phyloP scores from a whole-genome alignment of 2,888 invertebrate genomes.

The Disparrhopalites patrizii region DNA sequence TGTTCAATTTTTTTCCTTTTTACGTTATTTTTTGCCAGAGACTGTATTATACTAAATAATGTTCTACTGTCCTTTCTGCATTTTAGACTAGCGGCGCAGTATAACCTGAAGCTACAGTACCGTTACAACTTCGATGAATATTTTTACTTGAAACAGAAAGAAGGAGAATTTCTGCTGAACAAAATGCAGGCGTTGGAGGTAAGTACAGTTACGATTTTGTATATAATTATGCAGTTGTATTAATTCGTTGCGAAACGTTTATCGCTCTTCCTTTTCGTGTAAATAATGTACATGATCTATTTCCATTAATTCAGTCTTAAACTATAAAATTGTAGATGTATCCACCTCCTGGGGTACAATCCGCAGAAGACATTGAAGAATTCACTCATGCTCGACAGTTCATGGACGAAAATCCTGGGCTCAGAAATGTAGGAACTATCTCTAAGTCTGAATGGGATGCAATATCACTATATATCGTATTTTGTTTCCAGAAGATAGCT shows the following conservation, averaged over 20 bases:
- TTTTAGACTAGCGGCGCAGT: constrained; percentile 55
- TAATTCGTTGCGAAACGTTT: too few relatives aligned
- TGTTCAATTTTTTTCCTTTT: constrained; percentile 52
- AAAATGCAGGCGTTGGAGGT: constrained; percentile 75
- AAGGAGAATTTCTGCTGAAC: constrained; percentile 62
- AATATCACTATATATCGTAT: constrained; percentile 52
- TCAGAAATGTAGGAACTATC: constrained; percentile 69
- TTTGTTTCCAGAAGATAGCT: constrained; percentile 40
- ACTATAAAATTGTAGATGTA: constrained; percentile 60
- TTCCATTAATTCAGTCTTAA: too few relatives aligned
- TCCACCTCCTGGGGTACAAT: constrained; percentile 57
- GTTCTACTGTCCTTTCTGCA: constrained; percentile 9
- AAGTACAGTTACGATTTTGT: constrained; percentile 18
- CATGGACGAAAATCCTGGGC: constrained; percentile 53
- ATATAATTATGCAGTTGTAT: neutral
- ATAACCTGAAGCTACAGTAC: constrained; percentile 55
- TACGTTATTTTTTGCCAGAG: neutral
- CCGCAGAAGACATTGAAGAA: constrained; percentile 59
- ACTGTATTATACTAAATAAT: neutral
- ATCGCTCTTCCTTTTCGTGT: too few relatives aligned
- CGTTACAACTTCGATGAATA: constrained; percentile 69
- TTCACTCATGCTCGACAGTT: constrained; percentile 69
- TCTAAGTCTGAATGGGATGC: constrained; percentile 91
- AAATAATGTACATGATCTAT: too few relatives aligned
- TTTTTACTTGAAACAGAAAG: constrained; percentile 62